Percentiles rank a stretch among this genome's conserved stretches.
These are phyloP conservation scores for Drosophila arawakana DNA, from an alignment of 1,140 invertebrate genomes.

Conservation along the genomic window DNA sequence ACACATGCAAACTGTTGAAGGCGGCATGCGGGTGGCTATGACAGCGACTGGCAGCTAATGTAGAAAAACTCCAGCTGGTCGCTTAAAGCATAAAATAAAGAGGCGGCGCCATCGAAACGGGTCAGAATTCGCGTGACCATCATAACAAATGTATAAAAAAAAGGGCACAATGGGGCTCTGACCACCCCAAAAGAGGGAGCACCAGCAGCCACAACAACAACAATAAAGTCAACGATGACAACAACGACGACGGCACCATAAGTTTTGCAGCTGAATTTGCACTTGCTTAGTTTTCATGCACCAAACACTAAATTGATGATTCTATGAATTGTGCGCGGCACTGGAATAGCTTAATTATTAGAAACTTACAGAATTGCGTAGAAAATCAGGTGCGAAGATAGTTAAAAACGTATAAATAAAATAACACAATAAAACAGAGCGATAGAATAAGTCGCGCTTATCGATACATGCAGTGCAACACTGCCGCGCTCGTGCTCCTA, in stretches of 20 bases:
- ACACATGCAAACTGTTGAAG: constrained; percentile 24
- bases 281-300: constrained; percentile 45
- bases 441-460: constrained; percentile 51
- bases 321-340: constrained; percentile 30
- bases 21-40: constrained; percentile 45
- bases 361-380: constrained; percentile 68
- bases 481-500: constrained; percentile 28
- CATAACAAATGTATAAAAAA: constrained; percentile 46
- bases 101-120: constrained; percentile 48
- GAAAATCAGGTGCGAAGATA: constrained; percentile 56
- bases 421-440: constrained; percentile 69
- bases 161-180: constrained; percentile 24
- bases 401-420: constrained; percentile 74
- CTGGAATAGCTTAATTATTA: constrained; percentile 50
- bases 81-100: constrained; percentile 25
- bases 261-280: constrained; percentile 68
- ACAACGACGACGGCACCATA: constrained; percentile 37
- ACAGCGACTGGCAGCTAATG: background rate
- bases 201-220: constrained; percentile 29
- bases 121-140: constrained; percentile 74
- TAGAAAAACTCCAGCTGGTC: constrained; percentile 40
- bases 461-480: constrained; percentile 50
- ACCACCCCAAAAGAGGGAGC: constrained; percentile 54
- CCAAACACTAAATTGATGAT: constrained; percentile 1
- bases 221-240: constrained; percentile 3